These are phyloP conservation scores for Halcyon leucocephala DNA, from an alignment of 2,797 vertebrate species.

Conservation along the genomic window DNA sequence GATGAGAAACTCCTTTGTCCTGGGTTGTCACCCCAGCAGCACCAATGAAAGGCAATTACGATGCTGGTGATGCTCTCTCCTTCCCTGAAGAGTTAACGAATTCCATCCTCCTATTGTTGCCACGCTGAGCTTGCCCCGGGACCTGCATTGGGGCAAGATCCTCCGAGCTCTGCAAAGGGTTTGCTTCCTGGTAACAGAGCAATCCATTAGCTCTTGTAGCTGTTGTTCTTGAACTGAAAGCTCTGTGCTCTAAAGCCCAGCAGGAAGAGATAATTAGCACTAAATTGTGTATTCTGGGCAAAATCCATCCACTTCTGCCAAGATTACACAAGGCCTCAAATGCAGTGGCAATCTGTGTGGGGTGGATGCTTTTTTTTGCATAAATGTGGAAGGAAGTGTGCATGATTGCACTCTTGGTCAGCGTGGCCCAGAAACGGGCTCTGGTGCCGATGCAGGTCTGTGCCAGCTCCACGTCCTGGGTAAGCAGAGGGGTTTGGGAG, in stretches of 20 bases:
- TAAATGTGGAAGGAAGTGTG: conserved; percentile 52
- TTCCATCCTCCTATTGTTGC: conserved; percentile 42
- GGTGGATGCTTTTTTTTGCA: conserved; percentile 15
- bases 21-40: not conserved
- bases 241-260: conserved; percentile 56
- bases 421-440: not conserved
- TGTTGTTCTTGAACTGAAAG: conserved; percentile 54
- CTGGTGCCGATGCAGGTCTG: rapidly evolving
- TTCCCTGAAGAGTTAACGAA: conserved; percentile 28
- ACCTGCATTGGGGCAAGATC: not conserved
- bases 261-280: conserved; percentile 66
- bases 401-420: conserved; percentile 20
- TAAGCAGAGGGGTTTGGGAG: not conserved
- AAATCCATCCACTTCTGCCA: conserved; percentile 61
- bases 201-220: conserved; percentile 48
- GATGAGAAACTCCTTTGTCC: not conserved
- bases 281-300: conserved; percentile 66
- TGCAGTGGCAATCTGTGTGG: conserved; percentile 21
- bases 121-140: not conserved
- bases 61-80: not conserved
- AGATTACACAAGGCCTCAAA: conserved; percentile 22
- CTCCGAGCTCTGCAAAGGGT: not conserved
- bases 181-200: conserved; percentile 62
- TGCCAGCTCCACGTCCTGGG: not conserved
- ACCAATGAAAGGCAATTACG: not conserved